Evolutionary conservation across 2,888 invertebrate genomes (phyloP), one percentile per base, ranked within the genome.

Genomic region (Lingula anatina): DNA sequence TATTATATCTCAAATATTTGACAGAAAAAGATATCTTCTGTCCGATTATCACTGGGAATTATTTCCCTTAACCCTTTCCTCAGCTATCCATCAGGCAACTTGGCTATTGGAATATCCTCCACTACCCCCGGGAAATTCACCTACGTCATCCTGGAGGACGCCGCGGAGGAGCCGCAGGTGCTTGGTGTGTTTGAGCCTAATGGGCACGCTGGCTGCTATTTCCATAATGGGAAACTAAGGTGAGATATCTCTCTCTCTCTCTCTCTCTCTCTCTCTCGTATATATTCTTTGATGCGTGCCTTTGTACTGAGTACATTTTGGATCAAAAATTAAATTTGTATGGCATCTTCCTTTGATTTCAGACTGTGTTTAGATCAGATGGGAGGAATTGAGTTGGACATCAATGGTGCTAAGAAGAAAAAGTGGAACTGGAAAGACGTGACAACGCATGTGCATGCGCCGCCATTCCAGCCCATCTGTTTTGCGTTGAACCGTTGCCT

Each of bases 391-490:
- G 76, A 76, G 52, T 56, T 72, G 18, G 67, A 72, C 44, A 42
- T 53, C 7, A 38, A 51, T 15, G 75, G 75, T 2, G 57, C 53
- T 3, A 58, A 59, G 46, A 64, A 62, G 44, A 59, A 68, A n/a
- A 58, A 61, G 26, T 76, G 75, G 76, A 51, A 48, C 5, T 76
- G 76, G 76, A 64, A 65, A 46, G 71, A 70, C 39, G 64, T 64
- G 38, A 54, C 64, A 26, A 60, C 61, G 9, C 70, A 73, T 36
- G 67, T 72, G 0, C 76, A 76, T 53, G 76, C 75, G 2, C 76
- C 76, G 5, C 76, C 76, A 1, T 72, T 75, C 53, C 76, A 76
- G 53, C 75, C 76, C 2, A 64, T 76, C 52, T 68, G 67, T 42
- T 62, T 76, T 45, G 65, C 66, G 2, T 49, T 75, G 20, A 73